Base-by-base conservation (phyloP, 2,113 vertebrate species). In the Chaenocephalus aceratus region DNA sequence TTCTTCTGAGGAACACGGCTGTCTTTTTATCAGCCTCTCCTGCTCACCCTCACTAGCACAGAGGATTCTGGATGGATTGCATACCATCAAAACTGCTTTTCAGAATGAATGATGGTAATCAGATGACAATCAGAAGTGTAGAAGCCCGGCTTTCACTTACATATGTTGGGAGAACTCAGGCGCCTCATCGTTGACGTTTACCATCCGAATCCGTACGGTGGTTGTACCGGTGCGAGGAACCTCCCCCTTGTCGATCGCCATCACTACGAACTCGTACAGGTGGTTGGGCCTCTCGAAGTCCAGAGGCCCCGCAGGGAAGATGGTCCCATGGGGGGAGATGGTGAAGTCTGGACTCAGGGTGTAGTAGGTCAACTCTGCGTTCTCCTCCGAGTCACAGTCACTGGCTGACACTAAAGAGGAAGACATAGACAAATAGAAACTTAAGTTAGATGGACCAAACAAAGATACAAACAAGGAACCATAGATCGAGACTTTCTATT, bases 101-200 rank as follows among this genome's bases (percentile, higher is more conserved):
- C 16, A 45, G 30, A 56, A 3, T 10, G 2, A 67, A 54, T 13
- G 59, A 7, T 0, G 21, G 9, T 1, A 2, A 8, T 41, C 36
- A 41, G 36, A 41, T 34, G 13, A 52, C 1, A n/a, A 65, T 14
- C 52, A n/a, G 13, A 7, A n/a, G 9, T n/a, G 57, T 7, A 26
- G 56, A 21, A 44, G 49, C 53, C 11, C 0, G 0, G 66, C 2
- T 86, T 7, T 14, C 83, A 96, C 93, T 96, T 89, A 97, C 96
- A 95, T 80, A 13, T 91, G 84, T 82, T 96, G 96, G 59, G 96
- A 96, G 89, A 97, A 97, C 69, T 95, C 93, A 0, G 97, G 97
- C 2, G 94, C 89, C 85, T 97, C 96, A 48, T 97, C 97, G n/a
- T 97, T 98, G 88, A 97, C 95, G 23, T 98, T 98, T 16, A 96